Evolutionary conservation across 2,888 invertebrate species (phyloP), one percentile per base, ranked within the genome.

Genomic region (Zele albiditarsus): DNA sequence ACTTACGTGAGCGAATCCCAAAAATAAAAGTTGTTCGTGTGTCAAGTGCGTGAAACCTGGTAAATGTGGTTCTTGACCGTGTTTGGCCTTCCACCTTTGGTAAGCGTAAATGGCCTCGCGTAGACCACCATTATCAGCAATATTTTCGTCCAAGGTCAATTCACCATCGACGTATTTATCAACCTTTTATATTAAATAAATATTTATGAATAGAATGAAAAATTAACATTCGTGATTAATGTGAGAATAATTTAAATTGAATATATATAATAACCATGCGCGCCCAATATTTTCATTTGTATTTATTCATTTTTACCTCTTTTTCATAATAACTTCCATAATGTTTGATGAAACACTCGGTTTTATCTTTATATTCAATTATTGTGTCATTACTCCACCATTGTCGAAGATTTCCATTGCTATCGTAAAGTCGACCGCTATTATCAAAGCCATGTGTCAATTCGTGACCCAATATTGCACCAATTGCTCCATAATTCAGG

Each of bases 371-470:
- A 87, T 96, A 98, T 25, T 93, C 93, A 16, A 91, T 89, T 65
- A 95, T 93, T 0, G 97, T 96, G 60, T 90, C 90, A 81, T 95
- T 94, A 1, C 94, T 93, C 97, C 97, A 98, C 97, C 97, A 98
- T 77, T 95, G 94, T n/a, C 94, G 90, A 83, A 95, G 91, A 89
- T 96, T 96, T 14, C 98, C 98, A 80, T 93, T 91, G 84, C 94
- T 94, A 86, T 98, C 97, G 84, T 94, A 97, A 84, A 95, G 94
- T 67, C 96, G 92, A 16, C 97, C 96, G 86, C 86, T 90, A 81
- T 91, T 91, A 79, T 92, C 92, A 81, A 92, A 92, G 3, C 92
- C 92, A 80, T 92, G 92, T 0, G 92, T 92, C 77, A 92, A 84
- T 82, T 92, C 96, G 84, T 96, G 96, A 1, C 96, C 96, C 65